Conservation (phyloP, 2,888 invertebrate species). For the Lamellibrachia satsuma region DNA sequence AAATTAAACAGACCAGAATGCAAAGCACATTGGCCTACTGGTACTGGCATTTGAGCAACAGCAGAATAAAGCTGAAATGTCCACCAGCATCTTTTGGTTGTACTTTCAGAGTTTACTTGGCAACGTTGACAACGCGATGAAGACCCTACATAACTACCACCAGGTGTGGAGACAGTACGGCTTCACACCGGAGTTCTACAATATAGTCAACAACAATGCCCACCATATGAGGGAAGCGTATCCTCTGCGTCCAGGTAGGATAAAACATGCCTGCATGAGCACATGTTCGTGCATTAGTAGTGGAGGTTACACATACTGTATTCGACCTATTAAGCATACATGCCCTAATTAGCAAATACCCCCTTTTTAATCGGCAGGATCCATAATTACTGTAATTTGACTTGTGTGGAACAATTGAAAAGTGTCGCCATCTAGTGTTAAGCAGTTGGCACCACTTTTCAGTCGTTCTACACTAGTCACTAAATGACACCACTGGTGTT, state of each 20-base stretch:
- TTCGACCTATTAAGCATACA: no score
- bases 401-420: no score
- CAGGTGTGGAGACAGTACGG: conserved; percentile 97
- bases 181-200: conserved; percentile 97
- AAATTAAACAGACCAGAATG: background rate
- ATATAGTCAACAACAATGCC: conserved; percentile 79
- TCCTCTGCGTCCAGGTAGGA: conserved; percentile 83
- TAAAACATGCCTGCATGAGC: background rate
- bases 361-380: no score
- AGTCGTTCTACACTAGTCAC: no score
- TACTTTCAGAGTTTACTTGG: conserved; percentile 72
- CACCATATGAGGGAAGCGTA: conserved; percentile 87
- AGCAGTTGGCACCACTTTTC: no score
- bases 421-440: no score
- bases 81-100: background rate
- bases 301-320: no score
- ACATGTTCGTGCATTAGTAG: no score
- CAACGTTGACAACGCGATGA: conserved; percentile 89
- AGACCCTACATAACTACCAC: conserved; percentile 93
- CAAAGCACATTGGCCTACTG: no score
- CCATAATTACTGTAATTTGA: no score
- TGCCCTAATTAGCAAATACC: no score
- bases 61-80: background rate
- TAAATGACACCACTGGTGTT: no score
- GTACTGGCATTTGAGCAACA: background rate